Percentiles rank a stretch among this genome's conserved stretches.
phyloP scores from a whole-genome alignment of 2,113 vertebrate genomes.

The Apodemus speciosus region DNA sequence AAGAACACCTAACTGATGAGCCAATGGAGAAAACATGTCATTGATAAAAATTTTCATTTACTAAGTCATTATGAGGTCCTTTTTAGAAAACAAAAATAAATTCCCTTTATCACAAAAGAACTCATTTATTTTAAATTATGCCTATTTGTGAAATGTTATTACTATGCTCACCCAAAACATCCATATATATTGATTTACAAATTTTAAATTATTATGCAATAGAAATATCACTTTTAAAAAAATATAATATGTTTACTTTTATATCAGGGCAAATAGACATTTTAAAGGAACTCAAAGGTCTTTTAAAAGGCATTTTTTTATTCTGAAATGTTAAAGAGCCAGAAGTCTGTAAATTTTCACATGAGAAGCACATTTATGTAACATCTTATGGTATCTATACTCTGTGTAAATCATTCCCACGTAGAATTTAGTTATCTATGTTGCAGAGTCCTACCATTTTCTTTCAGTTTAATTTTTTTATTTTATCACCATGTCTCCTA shows the following conservation, averaged over 20 bases:
- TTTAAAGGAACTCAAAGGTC: background rate
- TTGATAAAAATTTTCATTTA: background rate
- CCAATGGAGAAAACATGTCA: background rate
- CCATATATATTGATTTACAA: background rate
- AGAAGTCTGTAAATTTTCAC: background rate
- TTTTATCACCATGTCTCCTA: background rate
- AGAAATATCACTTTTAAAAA: background rate
- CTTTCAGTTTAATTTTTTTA: background rate
- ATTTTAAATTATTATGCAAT: background rate
- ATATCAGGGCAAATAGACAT: background rate
- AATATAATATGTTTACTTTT: background rate
- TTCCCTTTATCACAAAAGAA: background rate
- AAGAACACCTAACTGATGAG: background rate
- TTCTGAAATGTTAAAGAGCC: background rate
- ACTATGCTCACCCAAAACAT: background rate
- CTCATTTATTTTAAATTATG: background rate
- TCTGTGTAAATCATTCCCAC: background rate
- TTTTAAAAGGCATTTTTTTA: background rate
- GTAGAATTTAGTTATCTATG: background rate
- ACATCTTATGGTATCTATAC: background rate
- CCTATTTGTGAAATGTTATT: background rate
- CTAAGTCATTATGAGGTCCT: background rate
- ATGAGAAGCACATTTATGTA: background rate
- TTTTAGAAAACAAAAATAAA: background rate
- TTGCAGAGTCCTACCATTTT: conserved; percentile 4